Evolutionary conservation across 2,888 invertebrate species (phyloP), one percentile per base, ranked within the genome.

Genomic region (Epicampocera succincta): DNA sequence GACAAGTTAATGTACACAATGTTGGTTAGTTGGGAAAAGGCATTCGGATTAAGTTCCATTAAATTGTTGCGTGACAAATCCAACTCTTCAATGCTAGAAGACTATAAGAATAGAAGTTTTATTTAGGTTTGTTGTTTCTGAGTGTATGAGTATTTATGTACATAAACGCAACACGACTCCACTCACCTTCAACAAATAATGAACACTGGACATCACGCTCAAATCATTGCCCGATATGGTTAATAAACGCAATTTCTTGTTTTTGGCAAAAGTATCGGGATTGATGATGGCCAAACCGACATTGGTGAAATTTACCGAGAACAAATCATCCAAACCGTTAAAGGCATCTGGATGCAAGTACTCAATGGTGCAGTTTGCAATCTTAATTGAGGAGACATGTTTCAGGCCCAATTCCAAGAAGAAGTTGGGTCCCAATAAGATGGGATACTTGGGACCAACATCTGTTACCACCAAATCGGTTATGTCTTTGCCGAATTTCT

Each of bases 31-130:
- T 94, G 92, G 11, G 92, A 92, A 87, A 95, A 95, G 0, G 94
- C 93, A 54, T 92, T 92, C 21, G 93, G 93, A 3, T 94, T 93
- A 73, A 96, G 92, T 86, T 93, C 92, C 83, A 93, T 92, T 85
- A 96, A 91, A 78, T 93, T 93, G 89, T 95, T 95, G 84, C 93
- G 93, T 2, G 95, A 94, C 56, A 95, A 92, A 86, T 94, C 94
- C 38, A 96, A 91, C 88, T 96, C 95, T 85, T 94, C 94, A 54
- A 95, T 92, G 40, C 93, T 93, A 3, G 93, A 92, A 6, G 94
- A 90, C 90, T 90, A 48, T 2, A 78, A 73, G 38, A 8, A 71
- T 1, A 42, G 1, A n/a, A 15, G n/a, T 12, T 48, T 42, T 15
- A 0, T 29, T 33, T 38, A 29, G 8, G 1, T 33, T 40, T 58